Conservation (phyloP, 2,888 invertebrate genomes). For the Acronicta leporina region DNA sequence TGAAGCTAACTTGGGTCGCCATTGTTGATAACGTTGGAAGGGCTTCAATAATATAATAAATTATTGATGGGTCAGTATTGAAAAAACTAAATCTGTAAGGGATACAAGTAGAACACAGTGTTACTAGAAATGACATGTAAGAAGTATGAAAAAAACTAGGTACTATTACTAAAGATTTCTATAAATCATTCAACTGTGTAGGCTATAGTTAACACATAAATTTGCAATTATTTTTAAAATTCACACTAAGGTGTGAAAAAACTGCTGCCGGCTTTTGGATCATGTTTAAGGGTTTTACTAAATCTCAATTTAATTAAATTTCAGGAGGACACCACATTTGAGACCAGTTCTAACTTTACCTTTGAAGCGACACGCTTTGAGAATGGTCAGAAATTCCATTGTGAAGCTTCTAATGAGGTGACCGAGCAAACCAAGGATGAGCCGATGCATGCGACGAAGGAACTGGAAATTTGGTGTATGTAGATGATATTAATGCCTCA, state of each 20-base stretch:
- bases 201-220: too few relatives aligned
- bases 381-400: constrained; percentile 93
- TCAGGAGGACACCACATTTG: constrained; percentile 94
- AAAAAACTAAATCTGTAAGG: too few relatives aligned
- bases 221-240: too few relatives aligned
- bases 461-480: constrained; percentile 96
- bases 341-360: constrained; percentile 93
- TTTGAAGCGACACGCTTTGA: constrained; percentile 95
- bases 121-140: too few relatives aligned
- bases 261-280: neutral
- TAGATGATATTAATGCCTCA: constrained; percentile 64
- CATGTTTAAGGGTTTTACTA: neutral
- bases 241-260: too few relatives aligned
- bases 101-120: too few relatives aligned
- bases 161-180: too few relatives aligned
- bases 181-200: too few relatives aligned
- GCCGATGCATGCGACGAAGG: constrained; percentile 92
- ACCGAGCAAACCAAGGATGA: constrained; percentile 92
- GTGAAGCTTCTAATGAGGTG: constrained; percentile 95
- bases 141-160: neutral
- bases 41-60: too few relatives aligned
- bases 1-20: too few relatives aligned
- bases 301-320: constrained; percentile 9
- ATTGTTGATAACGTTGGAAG: too few relatives aligned
- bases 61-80: too few relatives aligned